Evolutionary conservation across 2,888 invertebrate species (phyloP).

Genomic region (Eupeodes latifasciatus): DNA sequence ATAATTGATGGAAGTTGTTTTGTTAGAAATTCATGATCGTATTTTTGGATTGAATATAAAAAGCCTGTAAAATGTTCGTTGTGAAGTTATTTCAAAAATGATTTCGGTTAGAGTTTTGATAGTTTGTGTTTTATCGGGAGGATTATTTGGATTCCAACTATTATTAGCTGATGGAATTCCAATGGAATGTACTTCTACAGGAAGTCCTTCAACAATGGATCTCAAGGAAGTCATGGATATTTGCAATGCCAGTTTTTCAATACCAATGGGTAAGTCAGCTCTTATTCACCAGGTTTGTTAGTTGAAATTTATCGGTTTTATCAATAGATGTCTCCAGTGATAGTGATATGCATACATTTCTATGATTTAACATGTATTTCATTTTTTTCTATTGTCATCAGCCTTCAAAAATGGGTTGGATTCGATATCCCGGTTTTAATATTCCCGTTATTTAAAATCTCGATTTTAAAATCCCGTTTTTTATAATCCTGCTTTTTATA

Average conservation of each 20-base stretch:
- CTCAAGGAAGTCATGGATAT: slow-evolving; percentile 83
- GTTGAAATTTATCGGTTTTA: too few relatives aligned
- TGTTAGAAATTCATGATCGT: not conserved
- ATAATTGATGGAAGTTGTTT: not conserved
- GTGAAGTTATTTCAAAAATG: slow-evolving; percentile 24
- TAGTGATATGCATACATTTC: too few relatives aligned
- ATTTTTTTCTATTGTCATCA: too few relatives aligned
- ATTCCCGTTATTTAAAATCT: too few relatives aligned
- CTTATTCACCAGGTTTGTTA: not conserved
- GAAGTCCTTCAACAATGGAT: slow-evolving; percentile 79
- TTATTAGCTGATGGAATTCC: not conserved
- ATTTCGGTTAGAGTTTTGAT: slow-evolving; percentile 22
- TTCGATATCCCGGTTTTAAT: too few relatives aligned
- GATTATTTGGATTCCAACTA: slow-evolving; percentile 6
- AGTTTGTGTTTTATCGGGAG: slow-evolving; percentile 19
- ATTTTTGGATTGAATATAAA: slow-evolving; percentile 23
- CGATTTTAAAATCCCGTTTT: too few relatives aligned
- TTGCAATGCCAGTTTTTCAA: slow-evolving; percentile 86
- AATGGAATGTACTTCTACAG: slow-evolving; percentile 60
- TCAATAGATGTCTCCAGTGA: too few relatives aligned
- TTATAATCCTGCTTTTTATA: too few relatives aligned
- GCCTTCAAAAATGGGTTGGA: too few relatives aligned
- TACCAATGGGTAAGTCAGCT: slow-evolving; percentile 85
- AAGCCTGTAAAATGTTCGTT: not conserved
- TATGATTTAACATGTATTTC: too few relatives aligned